These are phyloP conservation scores for Crossaster papposus DNA, from an alignment of 53 echinoderm and acorn worm species.

Conservation along the genomic window DNA sequence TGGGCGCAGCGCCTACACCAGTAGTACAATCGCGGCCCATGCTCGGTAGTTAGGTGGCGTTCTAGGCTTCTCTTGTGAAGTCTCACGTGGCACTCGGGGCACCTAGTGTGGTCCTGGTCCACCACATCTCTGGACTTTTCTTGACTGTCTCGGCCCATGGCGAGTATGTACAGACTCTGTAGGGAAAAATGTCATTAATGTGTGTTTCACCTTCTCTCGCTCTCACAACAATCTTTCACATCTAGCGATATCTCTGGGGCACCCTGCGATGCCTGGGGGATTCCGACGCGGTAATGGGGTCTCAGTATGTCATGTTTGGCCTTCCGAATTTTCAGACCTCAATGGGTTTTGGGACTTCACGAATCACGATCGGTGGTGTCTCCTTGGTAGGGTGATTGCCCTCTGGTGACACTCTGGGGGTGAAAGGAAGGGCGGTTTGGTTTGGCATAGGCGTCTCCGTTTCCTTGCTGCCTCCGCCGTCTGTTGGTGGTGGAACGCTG, in stretches of 20 bases:
- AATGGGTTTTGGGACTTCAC: background rate
- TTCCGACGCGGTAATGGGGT: background rate
- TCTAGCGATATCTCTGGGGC: background rate
- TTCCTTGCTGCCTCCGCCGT: too few relatives aligned
- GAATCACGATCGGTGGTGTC: too few relatives aligned
- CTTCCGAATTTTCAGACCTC: background rate
- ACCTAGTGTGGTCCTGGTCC: conserved; percentile 5
- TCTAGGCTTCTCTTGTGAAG: conserved; percentile 14
- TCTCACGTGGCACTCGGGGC: background rate
- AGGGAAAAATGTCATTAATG: background rate
- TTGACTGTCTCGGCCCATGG: background rate
- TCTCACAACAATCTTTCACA: background rate
- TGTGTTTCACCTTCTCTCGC: background rate
- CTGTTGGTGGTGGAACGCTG: too few relatives aligned
- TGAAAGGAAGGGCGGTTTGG: too few relatives aligned
- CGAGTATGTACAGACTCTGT: background rate
- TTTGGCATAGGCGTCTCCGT: too few relatives aligned
- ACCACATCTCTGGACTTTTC: background rate
- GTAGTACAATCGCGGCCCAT: conserved; percentile 8
- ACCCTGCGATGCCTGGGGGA: conserved; percentile 1
- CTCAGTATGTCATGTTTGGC: background rate
- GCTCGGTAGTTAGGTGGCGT: conserved; percentile 10
- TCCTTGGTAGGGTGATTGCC: too few relatives aligned
- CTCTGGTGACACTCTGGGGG: too few relatives aligned
- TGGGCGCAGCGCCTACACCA: conserved; percentile 19